Evolutionary conservation across 2,888 invertebrate species (phyloP).

Genomic region (Cheilosia vulpina): DNA sequence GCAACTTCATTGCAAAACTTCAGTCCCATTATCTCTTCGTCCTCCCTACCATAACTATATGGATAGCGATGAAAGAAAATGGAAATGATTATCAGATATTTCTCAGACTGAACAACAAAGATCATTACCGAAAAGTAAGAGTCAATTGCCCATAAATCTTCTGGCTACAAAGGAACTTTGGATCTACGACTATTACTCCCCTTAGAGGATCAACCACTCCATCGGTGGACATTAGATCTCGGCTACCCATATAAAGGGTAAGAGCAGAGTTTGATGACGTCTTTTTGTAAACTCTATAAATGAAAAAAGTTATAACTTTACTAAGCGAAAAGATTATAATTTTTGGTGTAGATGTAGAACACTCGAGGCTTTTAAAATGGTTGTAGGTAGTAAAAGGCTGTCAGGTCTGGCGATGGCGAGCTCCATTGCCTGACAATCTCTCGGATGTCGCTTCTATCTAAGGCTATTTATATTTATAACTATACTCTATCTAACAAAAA

Average conservation of each 20-base stretch:
- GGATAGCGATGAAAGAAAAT: background rate
- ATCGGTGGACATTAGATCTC: constrained; percentile 90
- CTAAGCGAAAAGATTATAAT: background rate
- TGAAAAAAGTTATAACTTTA: background rate
- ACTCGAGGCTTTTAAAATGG: too few species aligned
- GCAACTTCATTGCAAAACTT: constrained; percentile 98
- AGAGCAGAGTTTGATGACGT: constrained; percentile 92
- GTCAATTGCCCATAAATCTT: constrained; percentile 92
- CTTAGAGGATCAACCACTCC: constrained; percentile 90
- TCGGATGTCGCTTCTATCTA: too few species aligned
- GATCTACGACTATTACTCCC: constrained; percentile 95
- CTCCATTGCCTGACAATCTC: too few species aligned
- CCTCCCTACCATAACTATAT: constrained; percentile 94
- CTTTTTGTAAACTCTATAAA: constrained; percentile 90
- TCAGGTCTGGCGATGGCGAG: too few species aligned
- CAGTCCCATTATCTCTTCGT: constrained; percentile 97
- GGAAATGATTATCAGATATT: background rate
- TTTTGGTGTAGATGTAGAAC: background rate
- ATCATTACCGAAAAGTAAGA: constrained; percentile 92
- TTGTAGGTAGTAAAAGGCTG: too few species aligned
- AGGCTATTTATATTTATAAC: too few species aligned
- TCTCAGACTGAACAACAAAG: constrained; percentile 53
- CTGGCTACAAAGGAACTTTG: constrained; percentile 86
- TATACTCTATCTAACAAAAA: too few species aligned
- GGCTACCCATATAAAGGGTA: constrained; percentile 90